These are phyloP conservation scores for Oncorhynchus masou DNA, from an alignment of 2,113 vertebrate genomes.

Conservation along the genomic window DNA sequence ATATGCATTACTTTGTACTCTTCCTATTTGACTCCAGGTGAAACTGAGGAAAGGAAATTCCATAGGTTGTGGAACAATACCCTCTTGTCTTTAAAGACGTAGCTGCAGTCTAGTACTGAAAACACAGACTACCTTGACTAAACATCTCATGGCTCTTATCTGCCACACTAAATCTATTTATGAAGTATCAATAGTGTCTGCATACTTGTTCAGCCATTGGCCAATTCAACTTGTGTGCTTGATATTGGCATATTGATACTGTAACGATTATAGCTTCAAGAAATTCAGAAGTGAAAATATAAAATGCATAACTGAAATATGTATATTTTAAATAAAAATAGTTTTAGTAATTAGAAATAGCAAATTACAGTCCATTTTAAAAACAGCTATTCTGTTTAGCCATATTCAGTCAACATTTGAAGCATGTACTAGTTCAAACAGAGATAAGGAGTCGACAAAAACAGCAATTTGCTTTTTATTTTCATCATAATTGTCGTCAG, in stretches of 20 bases:
- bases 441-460: neutral
- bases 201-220: neutral
- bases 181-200: neutral
- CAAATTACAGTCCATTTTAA: neutral
- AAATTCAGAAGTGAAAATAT: neutral
- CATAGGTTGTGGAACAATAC: constrained; percentile 50
- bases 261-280: no score
- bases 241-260: no score
- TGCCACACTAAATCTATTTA: neutral
- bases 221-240: neutral
- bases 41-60: neutral
- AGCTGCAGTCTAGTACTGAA: constrained; percentile 40
- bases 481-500: neutral
- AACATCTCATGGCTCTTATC: neutral
- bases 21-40: neutral
- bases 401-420: no score
- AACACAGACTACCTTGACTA: neutral
- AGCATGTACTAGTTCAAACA: neutral
- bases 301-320: neutral
- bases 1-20: constrained; percentile 4
- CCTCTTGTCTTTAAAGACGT: constrained; percentile 59
- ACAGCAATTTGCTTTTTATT: neutral
- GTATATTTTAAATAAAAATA: no score
- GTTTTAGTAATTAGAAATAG: neutral
- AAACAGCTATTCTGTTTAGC: no score